These are phyloP conservation scores for Mellilla xanthometata DNA, from an alignment of 2,888 invertebrate genomes.

Conservation along the genomic window DNA sequence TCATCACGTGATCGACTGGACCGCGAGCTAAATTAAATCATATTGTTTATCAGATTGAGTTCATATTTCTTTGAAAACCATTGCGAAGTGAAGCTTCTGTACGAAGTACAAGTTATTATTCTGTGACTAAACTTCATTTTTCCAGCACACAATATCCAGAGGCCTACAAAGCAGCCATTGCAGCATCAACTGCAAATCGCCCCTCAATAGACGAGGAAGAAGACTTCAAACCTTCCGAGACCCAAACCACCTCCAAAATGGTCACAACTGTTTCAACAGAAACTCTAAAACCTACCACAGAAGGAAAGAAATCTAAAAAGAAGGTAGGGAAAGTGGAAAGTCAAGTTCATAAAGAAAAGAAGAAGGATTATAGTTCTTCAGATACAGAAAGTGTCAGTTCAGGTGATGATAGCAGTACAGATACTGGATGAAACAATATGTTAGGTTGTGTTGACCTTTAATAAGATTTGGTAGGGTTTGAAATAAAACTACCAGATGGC, in stretches of 20 bases:
- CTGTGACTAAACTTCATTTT: constrained; percentile 14
- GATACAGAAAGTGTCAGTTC: constrained; percentile 85
- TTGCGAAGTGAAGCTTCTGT: too few species aligned
- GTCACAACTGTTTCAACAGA: constrained; percentile 73
- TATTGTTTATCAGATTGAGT: too few species aligned
- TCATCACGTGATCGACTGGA: too few species aligned
- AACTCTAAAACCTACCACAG: constrained; percentile 67
- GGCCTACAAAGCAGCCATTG: constrained; percentile 84
- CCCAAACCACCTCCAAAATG: constrained; percentile 65
- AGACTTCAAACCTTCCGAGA: constrained; percentile 54
- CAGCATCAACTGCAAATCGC: constrained; percentile 71
- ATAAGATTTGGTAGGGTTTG: too few species aligned
- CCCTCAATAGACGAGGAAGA: constrained; percentile 66
- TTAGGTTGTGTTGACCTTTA: neutral
- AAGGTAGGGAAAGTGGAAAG: constrained; percentile 38
- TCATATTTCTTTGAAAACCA: too few species aligned
- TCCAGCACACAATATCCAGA: constrained; percentile 85
- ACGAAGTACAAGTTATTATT: too few species aligned
- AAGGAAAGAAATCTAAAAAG: constrained; percentile 55
- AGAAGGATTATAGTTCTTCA: constrained; percentile 78
- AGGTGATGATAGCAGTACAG: constrained; percentile 85
- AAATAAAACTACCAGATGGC: too few species aligned
- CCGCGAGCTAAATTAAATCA: too few species aligned
- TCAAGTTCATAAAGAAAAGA: constrained; percentile 33
- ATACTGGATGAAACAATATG: constrained; percentile 67